A percentile compares a stretch with the other conserved stretches of the same genome.
Evolutionary conservation across 2,888 invertebrate species (phyloP).

Genomic region (Leptothorax acervorum): DNA sequence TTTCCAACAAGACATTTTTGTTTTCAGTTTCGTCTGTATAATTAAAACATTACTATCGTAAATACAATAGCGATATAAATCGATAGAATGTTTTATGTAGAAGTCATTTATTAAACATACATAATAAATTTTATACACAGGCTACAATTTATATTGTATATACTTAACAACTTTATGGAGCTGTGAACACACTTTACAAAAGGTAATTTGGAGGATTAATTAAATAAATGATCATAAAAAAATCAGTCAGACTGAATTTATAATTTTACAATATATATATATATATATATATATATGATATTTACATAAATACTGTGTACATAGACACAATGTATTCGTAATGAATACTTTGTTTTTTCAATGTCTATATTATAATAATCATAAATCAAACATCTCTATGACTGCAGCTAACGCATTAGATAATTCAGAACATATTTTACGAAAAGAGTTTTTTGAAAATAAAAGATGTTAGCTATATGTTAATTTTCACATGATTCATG

Average conservation of each 20-base stretch:
- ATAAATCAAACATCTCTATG: constrained; percentile 30
- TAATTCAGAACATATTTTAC: constrained; percentile 3
- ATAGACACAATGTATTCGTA: constrained; percentile 77
- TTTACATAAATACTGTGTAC: constrained; percentile 79
- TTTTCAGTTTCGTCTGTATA: not conserved
- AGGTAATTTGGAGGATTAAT: constrained; percentile 71
- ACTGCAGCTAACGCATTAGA: constrained; percentile 36
- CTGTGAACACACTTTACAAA: constrained; percentile 72
- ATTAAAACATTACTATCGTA: not conserved
- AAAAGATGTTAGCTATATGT: constrained; percentile 14
- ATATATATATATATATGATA: constrained; percentile 70
- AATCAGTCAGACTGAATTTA: constrained; percentile 79
- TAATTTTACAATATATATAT: constrained; percentile 72
- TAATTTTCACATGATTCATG: constrained; percentile 21
- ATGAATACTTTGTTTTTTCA: constrained; percentile 73
- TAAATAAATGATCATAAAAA: constrained; percentile 76
- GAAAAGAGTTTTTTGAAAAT: not conserved
- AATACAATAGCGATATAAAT: constrained; percentile 18
- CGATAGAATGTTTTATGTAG: constrained; percentile 58
- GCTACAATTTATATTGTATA: constrained; percentile 77
- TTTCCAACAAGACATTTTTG: not conserved
- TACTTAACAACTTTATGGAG: constrained; percentile 81
- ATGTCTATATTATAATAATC: constrained; percentile 47
- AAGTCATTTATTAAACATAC: constrained; percentile 81
- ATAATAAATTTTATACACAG: constrained; percentile 83